These are phyloP conservation scores for Mastomys natalensis DNA, from an alignment of 2,113 vertebrate genomes.

Conservation along the genomic window DNA sequence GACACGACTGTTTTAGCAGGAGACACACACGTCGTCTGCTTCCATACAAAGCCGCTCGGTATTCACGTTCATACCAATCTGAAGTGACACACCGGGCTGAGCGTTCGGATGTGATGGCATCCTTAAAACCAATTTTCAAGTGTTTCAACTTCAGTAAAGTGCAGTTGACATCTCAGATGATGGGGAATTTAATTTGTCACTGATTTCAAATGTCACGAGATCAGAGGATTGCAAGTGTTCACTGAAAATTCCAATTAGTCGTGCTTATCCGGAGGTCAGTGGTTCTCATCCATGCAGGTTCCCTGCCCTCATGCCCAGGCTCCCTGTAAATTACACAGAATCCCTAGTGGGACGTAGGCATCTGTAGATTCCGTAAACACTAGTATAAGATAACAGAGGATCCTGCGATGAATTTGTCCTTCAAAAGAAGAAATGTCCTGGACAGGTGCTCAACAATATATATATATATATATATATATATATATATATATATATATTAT, in stretches of 20 bases:
- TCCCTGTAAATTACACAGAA: background rate
- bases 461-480: too few relatives aligned
- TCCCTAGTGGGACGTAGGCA: background rate
- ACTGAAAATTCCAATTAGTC: background rate
- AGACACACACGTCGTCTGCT: accelerated
- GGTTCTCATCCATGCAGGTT: background rate
- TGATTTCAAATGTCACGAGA: background rate
- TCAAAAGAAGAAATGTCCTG: background rate
- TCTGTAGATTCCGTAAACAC: background rate
- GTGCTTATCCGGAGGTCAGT: background rate
- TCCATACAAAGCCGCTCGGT: background rate
- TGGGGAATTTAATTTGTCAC: background rate
- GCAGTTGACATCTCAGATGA: background rate
- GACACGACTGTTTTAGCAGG: background rate
- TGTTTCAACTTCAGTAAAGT: background rate
- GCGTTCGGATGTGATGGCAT: background rate
- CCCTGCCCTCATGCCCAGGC: background rate
- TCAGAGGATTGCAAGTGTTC: background rate
- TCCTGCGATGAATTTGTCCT: background rate
- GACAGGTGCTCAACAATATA: too few relatives aligned
- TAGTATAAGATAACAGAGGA: background rate
- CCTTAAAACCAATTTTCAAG: constrained; percentile 21
- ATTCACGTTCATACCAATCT: background rate
- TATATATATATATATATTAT: too few relatives aligned
- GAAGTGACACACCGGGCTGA: accelerated